These are phyloP conservation scores for Trichechus manatus DNA, from an alignment of 2,113 vertebrate species.

Conservation along the genomic window DNA sequence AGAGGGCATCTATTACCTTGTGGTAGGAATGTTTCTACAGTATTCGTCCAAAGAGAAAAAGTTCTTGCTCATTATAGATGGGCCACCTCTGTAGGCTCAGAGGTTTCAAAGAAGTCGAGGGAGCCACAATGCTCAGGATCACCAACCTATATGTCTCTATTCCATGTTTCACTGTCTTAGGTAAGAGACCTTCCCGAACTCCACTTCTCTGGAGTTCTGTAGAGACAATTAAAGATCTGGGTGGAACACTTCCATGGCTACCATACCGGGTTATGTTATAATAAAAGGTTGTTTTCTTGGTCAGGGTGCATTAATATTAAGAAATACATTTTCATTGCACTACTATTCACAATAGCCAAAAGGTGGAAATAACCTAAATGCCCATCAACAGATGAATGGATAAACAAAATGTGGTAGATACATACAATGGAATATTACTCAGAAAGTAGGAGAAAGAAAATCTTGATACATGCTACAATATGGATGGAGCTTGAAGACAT, in stretches of 20 bases:
- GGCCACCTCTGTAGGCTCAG: too few relatives aligned
- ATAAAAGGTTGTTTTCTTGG: background rate
- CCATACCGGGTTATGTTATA: background rate
- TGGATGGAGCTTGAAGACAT: too few relatives aligned
- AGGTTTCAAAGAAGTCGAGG: background rate
- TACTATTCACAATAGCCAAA: background rate
- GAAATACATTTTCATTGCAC: background rate
- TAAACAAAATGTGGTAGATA: background rate
- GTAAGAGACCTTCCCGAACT: background rate
- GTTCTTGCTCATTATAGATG: background rate
- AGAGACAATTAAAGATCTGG: background rate
- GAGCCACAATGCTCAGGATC: background rate
- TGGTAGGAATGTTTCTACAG: background rate
- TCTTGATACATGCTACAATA: background rate
- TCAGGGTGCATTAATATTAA: background rate
- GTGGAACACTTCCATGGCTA: background rate
- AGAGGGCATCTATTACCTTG: background rate
- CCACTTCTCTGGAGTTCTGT: background rate
- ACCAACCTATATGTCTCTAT: background rate
- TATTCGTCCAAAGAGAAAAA: background rate
- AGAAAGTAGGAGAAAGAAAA: background rate
- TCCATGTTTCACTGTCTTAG: background rate
- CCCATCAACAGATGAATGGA: background rate
- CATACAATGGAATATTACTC: background rate
- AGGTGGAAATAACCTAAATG: background rate